phyloP scores from a whole-genome alignment of 2,113 vertebrate species.

The Harpagus bidentatus region DNA sequence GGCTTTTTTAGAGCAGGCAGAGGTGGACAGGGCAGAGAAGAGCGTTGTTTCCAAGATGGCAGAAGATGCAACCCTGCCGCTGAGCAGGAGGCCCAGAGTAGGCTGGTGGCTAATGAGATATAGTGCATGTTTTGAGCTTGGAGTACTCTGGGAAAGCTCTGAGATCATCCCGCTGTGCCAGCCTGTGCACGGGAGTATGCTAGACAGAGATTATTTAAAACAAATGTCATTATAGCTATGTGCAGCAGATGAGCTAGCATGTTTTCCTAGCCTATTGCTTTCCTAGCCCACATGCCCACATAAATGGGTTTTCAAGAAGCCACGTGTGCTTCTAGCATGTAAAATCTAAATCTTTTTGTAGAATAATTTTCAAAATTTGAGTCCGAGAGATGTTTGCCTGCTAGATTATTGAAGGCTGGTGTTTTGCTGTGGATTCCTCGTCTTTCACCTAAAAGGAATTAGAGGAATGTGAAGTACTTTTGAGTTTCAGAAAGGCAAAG shows the following conservation, averaged over 20 bases:
- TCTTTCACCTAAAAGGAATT: background rate
- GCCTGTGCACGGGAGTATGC: background rate
- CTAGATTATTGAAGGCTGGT: background rate
- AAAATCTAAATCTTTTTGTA: background rate
- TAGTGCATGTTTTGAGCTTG: background rate
- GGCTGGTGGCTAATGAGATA: background rate
- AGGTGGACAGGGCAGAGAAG: background rate
- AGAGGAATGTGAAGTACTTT: background rate
- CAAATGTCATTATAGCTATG: background rate
- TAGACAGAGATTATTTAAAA: background rate
- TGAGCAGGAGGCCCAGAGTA: background rate
- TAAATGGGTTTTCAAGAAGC: background rate
- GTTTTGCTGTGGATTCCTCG: background rate
- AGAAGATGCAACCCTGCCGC: background rate
- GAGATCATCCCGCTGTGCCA: background rate
- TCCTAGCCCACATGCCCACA: background rate
- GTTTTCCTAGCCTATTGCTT: too few relatives aligned
- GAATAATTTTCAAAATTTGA: background rate
- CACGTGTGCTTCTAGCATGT: background rate
- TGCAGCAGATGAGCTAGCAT: background rate
- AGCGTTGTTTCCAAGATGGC: background rate
- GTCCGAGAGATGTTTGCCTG: background rate
- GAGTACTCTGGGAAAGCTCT: background rate
- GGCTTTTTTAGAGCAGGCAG: background rate
- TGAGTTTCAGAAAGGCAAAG: background rate